Conservation (phyloP, 2,797 vertebrate genomes). For the Melanotaenia parkinsoni region DNA sequence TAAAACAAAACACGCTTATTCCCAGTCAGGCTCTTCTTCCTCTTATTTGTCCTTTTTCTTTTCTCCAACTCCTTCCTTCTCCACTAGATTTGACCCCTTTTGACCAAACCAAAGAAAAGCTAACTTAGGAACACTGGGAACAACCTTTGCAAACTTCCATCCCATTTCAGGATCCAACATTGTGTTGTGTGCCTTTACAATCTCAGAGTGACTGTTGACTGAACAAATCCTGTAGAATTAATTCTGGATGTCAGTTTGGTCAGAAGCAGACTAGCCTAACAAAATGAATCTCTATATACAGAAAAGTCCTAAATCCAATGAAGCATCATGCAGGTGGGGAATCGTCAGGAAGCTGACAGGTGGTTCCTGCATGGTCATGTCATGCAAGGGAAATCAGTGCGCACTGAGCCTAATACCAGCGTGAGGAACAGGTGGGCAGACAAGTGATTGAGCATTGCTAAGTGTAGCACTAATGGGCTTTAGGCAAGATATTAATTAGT, state of each 20-base stretch:
- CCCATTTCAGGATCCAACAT: neutral
- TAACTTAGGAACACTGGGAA: neutral
- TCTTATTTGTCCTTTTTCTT: neutral
- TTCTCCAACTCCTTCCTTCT: neutral
- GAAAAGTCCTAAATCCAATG: neutral
- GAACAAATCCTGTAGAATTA: neutral
- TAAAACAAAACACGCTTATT: neutral
- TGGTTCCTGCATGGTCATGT: slow-evolving; percentile 25
- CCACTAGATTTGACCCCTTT: neutral
- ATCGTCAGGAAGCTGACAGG: slow-evolving; percentile 22
- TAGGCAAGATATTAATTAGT: slow-evolving; percentile 15
- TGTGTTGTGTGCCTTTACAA: neutral
- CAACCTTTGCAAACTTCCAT: neutral
- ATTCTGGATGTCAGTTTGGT: neutral
- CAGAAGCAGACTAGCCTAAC: neutral
- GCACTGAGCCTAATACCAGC: slow-evolving; percentile 20
- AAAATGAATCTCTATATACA: neutral
- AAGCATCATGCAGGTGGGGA: slow-evolving; percentile 2
- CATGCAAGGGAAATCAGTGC: slow-evolving; percentile 25
- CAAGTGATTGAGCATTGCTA: slow-evolving; percentile 20
- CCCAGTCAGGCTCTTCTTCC: neutral
- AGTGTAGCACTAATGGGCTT: slow-evolving; percentile 9
- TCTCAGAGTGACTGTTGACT: neutral
- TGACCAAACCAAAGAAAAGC: neutral
- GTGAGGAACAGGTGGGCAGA: slow-evolving; percentile 23